Evolutionary conservation across 2,888 invertebrate species (phyloP).

Genomic region (Zaprionus lineosus): DNA sequence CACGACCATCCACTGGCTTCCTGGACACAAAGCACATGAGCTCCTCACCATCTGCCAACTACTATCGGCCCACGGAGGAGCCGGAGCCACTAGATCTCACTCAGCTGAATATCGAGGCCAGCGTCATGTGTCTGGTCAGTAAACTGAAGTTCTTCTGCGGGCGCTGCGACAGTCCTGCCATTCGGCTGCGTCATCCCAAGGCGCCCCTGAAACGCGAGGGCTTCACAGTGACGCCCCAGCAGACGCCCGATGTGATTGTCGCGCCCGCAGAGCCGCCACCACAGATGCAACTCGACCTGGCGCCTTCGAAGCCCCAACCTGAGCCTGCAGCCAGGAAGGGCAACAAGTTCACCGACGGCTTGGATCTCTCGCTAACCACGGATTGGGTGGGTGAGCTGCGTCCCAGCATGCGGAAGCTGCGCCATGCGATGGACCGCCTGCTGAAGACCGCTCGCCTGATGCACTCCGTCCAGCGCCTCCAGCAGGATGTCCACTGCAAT

Average conservation of each 20-base stretch:
- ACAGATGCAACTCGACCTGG: constrained; percentile 63
- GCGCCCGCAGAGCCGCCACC: constrained; percentile 21
- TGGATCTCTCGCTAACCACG: constrained; percentile 87
- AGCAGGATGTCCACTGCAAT: constrained; percentile 90
- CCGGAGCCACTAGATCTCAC: constrained; percentile 94
- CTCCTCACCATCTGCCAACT: constrained; percentile 86
- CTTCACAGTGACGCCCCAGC: constrained; percentile 70
- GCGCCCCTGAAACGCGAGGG: constrained; percentile 76
- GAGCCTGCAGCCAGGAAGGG: constrained; percentile 83
- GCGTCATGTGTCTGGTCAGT: constrained; percentile 92
- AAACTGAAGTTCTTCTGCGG: constrained; percentile 91
- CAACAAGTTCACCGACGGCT: constrained; percentile 89
- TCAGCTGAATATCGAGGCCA: constrained; percentile 92
- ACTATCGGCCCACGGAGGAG: constrained; percentile 90
- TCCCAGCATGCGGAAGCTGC: constrained; percentile 90
- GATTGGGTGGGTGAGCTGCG: constrained; percentile 90
- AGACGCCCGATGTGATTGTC: constrained; percentile 80
- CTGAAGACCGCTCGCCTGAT: constrained; percentile 89
- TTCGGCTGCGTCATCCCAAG: constrained; percentile 85
- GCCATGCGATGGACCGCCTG: constrained; percentile 91
- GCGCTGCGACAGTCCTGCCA: constrained; percentile 88
- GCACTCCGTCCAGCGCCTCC: constrained; percentile 91
- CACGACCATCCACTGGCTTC: constrained; percentile 79
- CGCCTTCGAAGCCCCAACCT: constrained; percentile 29
- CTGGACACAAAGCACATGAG: constrained; percentile 84